Percentiles rank a stretch among this genome's conserved stretches.
phyloP scores from a whole-genome alignment of 2,113 vertebrate genomes.

The Chaetodon auriga region DNA sequence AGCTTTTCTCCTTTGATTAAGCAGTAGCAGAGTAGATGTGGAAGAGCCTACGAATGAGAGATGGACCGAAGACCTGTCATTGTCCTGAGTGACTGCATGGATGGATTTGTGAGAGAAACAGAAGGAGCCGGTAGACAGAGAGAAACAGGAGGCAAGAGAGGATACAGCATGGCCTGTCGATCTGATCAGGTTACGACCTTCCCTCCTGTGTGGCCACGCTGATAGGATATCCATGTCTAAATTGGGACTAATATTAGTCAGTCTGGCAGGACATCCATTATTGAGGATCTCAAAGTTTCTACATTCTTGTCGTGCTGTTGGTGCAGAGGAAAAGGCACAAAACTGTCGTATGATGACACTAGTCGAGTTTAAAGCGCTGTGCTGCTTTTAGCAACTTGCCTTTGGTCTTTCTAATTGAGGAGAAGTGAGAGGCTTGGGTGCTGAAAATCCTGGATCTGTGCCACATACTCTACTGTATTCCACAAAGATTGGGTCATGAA shows the following conservation, averaged over 20 bases:
- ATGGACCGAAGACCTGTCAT: slow-evolving; percentile 32
- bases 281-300: slow-evolving; percentile 32
- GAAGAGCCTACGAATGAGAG: slow-evolving; percentile 22
- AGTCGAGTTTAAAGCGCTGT: slow-evolving; percentile 57
- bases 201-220: slow-evolving; percentile 42
- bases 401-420: slow-evolving; percentile 70
- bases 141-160: background rate
- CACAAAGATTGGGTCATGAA: slow-evolving; percentile 67
- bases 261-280: slow-evolving; percentile 45
- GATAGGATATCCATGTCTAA: slow-evolving; percentile 41
- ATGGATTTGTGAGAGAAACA: slow-evolving; percentile 32
- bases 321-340: slow-evolving; percentile 32
- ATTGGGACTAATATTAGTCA: slow-evolving; percentile 58
- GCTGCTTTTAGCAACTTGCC: slow-evolving; percentile 46
- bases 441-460: slow-evolving; percentile 48
- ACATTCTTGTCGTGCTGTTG: background rate
- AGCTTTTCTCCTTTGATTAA: slow-evolving; percentile 51
- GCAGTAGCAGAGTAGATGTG: background rate
- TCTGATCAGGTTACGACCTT: slow-evolving; percentile 45
- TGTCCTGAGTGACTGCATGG: slow-evolving; percentile 36
- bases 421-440: slow-evolving; percentile 39
- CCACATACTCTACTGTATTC: slow-evolving; percentile 57
- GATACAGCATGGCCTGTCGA: slow-evolving; percentile 52
- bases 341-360: slow-evolving; percentile 36
- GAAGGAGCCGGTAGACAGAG: background rate